Conservation (phyloP, 2,797 vertebrate genomes). For the Esox masquinongy region DNA sequence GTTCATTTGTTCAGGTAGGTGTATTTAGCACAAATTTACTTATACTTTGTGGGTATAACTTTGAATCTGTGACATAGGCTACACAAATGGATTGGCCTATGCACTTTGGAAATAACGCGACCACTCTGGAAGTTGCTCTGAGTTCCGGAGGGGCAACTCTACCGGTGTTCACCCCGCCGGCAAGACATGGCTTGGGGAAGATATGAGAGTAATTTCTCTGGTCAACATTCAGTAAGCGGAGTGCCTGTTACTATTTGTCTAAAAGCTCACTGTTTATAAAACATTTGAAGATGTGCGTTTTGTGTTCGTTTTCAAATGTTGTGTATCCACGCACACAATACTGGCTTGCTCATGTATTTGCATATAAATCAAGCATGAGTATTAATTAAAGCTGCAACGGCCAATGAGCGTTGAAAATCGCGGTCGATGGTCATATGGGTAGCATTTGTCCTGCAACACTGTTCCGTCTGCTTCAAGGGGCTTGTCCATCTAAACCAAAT, state of each 20-base stretch:
- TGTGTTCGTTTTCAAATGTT: neutral
- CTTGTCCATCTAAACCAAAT: neutral
- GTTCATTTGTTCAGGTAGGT: constrained; percentile 54
- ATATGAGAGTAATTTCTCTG: neutral
- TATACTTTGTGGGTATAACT: neutral
- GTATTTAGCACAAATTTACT: neutral
- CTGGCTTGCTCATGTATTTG: too few species aligned
- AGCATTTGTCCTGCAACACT: neutral
- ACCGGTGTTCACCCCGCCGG: neutral
- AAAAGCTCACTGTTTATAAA: neutral
- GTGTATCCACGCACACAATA: neutral
- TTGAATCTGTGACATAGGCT: neutral
- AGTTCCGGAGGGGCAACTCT: neutral
- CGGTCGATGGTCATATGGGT: neutral
- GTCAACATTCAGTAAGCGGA: neutral
- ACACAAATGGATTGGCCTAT: neutral
- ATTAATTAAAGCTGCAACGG: neutral
- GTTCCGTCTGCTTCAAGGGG: neutral
- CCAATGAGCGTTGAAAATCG: neutral
- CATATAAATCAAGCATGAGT: neutral
- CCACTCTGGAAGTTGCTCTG: neutral
- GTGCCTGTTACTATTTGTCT: neutral
- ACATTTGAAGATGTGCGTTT: neutral
- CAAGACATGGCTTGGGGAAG: neutral
- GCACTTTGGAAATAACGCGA: too few species aligned